phyloP scores from a whole-genome alignment of 2,113 vertebrate genomes.

The Diphyllodes magnificus region DNA sequence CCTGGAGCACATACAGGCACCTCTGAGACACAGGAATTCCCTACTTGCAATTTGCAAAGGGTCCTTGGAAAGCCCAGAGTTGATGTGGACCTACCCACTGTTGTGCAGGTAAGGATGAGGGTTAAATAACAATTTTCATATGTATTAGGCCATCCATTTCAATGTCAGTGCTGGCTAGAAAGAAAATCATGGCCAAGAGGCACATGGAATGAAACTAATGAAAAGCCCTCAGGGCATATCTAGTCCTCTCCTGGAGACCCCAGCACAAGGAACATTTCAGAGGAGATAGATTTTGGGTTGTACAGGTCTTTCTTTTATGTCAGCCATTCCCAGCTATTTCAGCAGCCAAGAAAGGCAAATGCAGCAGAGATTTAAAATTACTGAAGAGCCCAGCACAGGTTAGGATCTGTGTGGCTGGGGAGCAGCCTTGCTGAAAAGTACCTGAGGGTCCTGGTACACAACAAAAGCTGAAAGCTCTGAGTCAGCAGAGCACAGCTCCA shows the following conservation, averaged over 20 bases:
- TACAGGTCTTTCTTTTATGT: not conserved
- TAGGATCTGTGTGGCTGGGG: not conserved
- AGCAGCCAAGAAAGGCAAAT: not conserved
- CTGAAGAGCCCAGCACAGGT: not conserved
- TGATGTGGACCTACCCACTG: not conserved
- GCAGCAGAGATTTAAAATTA: not conserved
- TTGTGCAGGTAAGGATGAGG: not conserved
- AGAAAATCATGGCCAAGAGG: not conserved
- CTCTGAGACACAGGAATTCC: not conserved
- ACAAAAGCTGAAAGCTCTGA: not conserved
- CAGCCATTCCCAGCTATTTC: not conserved
- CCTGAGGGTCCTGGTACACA: no score
- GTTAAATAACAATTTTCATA: not conserved
- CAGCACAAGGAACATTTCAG: not conserved
- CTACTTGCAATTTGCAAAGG: not conserved
- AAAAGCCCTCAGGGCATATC: not conserved
- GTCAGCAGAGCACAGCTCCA: not conserved
- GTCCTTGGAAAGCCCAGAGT: not conserved
- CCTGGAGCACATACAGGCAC: not conserved
- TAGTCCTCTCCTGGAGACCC: not conserved
- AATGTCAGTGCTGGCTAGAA: not conserved
- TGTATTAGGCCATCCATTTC: not conserved
- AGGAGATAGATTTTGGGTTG: not conserved
- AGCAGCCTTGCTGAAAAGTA: not conserved
- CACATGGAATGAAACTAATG: not conserved